Base-by-base conservation (phyloP, 2,888 invertebrate species). In the Dascillus cervinus region DNA sequence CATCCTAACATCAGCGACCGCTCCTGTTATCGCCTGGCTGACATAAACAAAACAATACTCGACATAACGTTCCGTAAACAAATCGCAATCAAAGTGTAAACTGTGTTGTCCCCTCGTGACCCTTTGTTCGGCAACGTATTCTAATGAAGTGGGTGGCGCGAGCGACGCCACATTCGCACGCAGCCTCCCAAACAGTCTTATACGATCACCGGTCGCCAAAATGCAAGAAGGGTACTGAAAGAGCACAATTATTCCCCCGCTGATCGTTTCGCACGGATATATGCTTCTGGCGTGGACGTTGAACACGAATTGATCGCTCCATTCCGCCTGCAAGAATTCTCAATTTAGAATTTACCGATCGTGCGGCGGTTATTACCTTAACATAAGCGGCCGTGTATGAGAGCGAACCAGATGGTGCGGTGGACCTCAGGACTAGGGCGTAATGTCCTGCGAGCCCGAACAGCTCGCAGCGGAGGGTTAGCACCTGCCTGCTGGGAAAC, bases 31-130 rank as follows among this genome's bases (percentile, higher is more conserved):
- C 0, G 87, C 85, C 54, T 87, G 82, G 20, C 84, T 88, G 15
- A 88, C 86, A 62, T 89, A 89, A 32, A 85, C 82, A 66, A 89
- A 89, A 65, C 89, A 89, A 56, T 87, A 89, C 60, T 88, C 88
- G 13, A 87, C 79, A 56, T 78, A 88, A 27, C 80, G 72, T 62
- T 88, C 88, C 27, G 80, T 80, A 67, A 89, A 89, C 24, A 86
- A 69, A 9, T 85, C 82, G 55, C 89, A 89, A 61, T 80, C 81
- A 63, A 89, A 88, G 46, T 71, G 66, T 6, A 86, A 70, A 11
- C 80, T 79, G 64, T 87, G 84, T 53, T 80, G 80, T 3, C 85
- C 85, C 46, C 81, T 75, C 3, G 48, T 42, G 22, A 80, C 76
- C 38, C 73, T 65, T 40, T 77, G 73, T 55, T 82, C 81, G 15